Evolutionary conservation across 2,888 invertebrate species (phyloP).

Genomic region (Exephanes ischioxanthus): DNA sequence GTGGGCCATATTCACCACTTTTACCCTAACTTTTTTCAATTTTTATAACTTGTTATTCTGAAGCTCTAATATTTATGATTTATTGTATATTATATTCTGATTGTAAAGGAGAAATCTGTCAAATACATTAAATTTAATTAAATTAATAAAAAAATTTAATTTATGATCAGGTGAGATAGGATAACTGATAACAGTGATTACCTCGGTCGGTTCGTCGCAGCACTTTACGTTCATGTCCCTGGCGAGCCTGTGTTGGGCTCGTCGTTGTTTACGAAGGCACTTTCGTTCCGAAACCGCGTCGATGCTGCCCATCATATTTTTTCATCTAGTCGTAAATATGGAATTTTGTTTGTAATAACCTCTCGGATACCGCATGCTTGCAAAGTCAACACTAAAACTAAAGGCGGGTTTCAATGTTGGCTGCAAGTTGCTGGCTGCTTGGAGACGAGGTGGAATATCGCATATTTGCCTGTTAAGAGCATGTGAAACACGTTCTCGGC

Average conservation of each 20-base stretch:
- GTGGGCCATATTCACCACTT: too few species aligned
- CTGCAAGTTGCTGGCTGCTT: not conserved
- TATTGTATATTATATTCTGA: too few species aligned
- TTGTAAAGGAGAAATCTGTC: too few species aligned
- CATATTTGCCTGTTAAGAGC: too few species aligned
- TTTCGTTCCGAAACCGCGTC: constrained; percentile 64
- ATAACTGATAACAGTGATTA: constrained; percentile 64
- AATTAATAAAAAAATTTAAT: too few species aligned
- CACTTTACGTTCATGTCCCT: constrained; percentile 82
- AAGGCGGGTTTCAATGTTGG: not conserved
- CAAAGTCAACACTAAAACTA: too few species aligned
- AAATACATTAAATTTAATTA: too few species aligned
- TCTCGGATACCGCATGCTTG: not conserved
- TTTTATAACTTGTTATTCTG: too few species aligned
- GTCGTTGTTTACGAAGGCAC: constrained; percentile 79
- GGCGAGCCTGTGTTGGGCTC: constrained; percentile 79
- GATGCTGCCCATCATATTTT: constrained; percentile 52
- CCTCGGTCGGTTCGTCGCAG: constrained; percentile 79
- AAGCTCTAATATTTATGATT: too few species aligned
- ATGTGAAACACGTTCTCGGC: too few species aligned
- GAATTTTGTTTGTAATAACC: not conserved
- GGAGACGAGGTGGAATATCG: not conserved
- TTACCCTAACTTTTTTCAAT: too few species aligned
- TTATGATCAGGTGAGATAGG: not conserved
- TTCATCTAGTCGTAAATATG: not conserved